These are phyloP conservation scores for Hyposoter didymator DNA, from an alignment of 2,888 invertebrate species.

Conservation along the genomic window DNA sequence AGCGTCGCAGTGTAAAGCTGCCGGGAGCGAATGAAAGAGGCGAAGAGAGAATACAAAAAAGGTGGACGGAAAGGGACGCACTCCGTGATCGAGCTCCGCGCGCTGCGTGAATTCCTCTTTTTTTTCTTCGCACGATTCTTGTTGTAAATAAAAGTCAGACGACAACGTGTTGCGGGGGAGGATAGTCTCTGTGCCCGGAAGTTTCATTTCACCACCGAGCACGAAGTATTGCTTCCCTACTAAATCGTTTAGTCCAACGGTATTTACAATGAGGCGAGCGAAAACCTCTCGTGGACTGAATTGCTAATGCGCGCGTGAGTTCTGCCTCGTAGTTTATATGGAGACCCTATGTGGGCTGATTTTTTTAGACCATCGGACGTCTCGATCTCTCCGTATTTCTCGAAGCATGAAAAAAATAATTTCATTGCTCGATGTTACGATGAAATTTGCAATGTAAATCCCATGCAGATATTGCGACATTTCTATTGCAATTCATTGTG, in stretches of 20 bases:
- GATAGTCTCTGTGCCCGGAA: conserved; percentile 23
- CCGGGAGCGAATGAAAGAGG: background rate
- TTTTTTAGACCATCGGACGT: background rate
- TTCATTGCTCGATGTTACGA: too few relatives aligned
- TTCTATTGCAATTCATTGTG: background rate
- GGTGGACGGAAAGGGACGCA: background rate
- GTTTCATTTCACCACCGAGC: conserved; percentile 66
- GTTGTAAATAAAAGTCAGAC: conserved; percentile 22
- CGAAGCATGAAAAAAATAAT: too few relatives aligned
- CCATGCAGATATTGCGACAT: background rate
- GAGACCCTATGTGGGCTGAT: background rate
- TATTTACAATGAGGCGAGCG: conserved; percentile 42
- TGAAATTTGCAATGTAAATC: background rate
- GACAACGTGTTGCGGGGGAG: conserved; percentile 1
- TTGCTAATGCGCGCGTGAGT: conserved; percentile 33
- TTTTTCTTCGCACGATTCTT: conserved; percentile 11
- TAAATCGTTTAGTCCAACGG: conserved; percentile 73
- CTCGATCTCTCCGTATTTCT: too few relatives aligned
- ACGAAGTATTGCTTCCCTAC: conserved; percentile 68
- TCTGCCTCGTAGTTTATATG: conserved; percentile 22
- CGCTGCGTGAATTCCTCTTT: conserved; percentile 32
- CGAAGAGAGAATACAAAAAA: background rate
- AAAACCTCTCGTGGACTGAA: conserved; percentile 48
- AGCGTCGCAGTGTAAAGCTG: conserved; percentile 31
- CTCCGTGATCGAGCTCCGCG: background rate